Evolutionary conservation across 2,797 vertebrate genomes (phyloP).

Genomic region (Phylloscopus collybita): DNA sequence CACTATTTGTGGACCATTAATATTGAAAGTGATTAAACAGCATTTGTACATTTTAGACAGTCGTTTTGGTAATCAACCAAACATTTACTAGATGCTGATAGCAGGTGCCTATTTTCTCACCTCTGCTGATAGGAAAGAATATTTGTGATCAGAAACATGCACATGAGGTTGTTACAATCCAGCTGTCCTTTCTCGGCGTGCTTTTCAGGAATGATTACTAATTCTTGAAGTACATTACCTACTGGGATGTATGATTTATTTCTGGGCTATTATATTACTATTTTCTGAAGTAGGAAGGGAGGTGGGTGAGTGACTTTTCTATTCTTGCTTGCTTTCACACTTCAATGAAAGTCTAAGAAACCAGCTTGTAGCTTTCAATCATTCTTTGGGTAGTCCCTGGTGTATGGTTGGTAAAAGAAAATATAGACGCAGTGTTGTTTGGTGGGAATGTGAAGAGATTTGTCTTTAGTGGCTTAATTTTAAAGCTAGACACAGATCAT

Average conservation of each 20-base stretch:
- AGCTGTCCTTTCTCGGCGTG: fast-evolving
- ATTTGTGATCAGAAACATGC: not conserved
- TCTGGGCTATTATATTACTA: not conserved
- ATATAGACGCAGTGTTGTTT: not conserved
- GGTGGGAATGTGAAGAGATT: not conserved
- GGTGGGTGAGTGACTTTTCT: not conserved
- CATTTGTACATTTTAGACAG: not conserved
- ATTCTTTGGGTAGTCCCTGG: not conserved
- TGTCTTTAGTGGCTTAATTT: not conserved
- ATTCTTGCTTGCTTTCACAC: not conserved
- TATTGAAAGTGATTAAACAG: not conserved
- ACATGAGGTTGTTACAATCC: not conserved
- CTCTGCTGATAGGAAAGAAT: not conserved
- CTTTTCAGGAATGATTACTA: not conserved
- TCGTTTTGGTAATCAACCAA: not conserved
- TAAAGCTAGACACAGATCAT: not conserved
- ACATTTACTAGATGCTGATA: not conserved
- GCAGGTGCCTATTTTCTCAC: not conserved
- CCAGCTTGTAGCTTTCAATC: not conserved
- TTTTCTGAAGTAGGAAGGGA: not conserved
- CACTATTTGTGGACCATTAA: not conserved
- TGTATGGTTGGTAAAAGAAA: not conserved
- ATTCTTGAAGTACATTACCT: not conserved
- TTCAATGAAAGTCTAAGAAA: not conserved
- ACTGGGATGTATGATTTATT: not conserved